Evolutionary conservation across 2,797 vertebrate genomes (phyloP).

Genomic region (Sorex maritimensis): DNA sequence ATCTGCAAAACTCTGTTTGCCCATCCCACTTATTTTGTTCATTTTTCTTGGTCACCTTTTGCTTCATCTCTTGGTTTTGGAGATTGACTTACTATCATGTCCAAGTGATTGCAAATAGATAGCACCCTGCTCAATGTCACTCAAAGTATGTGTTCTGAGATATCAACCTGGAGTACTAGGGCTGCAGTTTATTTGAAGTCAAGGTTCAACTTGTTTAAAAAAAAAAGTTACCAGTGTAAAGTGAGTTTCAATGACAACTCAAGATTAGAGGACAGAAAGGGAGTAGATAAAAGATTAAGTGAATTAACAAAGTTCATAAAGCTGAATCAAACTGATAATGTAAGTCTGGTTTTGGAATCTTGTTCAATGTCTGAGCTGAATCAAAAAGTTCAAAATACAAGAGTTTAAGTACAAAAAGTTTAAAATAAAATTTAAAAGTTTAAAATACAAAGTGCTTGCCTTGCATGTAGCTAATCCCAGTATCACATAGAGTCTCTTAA

Average conservation of each 20-base stretch:
- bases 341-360: background rate
- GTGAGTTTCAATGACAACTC: background rate
- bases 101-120: background rate
- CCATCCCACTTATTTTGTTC: background rate
- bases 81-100: background rate
- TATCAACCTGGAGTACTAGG: background rate
- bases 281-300: background rate
- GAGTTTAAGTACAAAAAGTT: background rate
- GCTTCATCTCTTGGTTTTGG: background rate
- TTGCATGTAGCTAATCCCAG: too few species aligned
- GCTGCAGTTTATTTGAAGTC: background rate
- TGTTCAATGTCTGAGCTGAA: background rate
- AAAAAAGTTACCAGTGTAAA: background rate
- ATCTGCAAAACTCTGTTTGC: background rate
- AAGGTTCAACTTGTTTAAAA: background rate
- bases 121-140: background rate
- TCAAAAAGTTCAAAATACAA: background rate
- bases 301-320: background rate
- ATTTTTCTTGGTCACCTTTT: background rate
- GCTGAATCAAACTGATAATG: background rate
- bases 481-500: too few species aligned
- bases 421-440: background rate
- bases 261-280: background rate
- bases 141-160: background rate
- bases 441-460: background rate